These are phyloP conservation scores for Maniola hyperantus DNA, from an alignment of 2,888 invertebrate species.

Conservation along the genomic window DNA sequence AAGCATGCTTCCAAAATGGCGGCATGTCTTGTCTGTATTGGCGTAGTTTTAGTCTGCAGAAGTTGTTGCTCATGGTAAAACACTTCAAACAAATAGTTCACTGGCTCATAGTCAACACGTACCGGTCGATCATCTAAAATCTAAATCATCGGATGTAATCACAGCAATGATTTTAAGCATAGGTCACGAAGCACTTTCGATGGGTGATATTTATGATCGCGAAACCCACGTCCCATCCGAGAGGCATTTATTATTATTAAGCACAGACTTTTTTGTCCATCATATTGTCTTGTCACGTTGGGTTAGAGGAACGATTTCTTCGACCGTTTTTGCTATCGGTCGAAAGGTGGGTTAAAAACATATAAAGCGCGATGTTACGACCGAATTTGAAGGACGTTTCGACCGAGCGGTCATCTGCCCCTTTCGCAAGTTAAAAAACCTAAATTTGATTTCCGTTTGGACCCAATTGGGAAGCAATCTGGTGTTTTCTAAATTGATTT, in stretches of 20 bases:
- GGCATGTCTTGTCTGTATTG: no score
- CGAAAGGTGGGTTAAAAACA: slow-evolving; percentile 1
- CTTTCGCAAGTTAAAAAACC: background rate
- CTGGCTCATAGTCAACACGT: slow-evolving; percentile 38
- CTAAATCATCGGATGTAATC: slow-evolving; percentile 76
- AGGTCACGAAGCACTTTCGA: slow-evolving; percentile 74
- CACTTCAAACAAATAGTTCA: background rate
- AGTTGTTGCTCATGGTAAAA: background rate
- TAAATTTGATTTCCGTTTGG: background rate
- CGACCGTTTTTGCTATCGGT: slow-evolving; percentile 13
- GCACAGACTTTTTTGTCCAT: slow-evolving; percentile 58
- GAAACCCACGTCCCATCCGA: slow-evolving; percentile 56
- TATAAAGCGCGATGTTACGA: background rate
- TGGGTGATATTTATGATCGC: slow-evolving; percentile 67
- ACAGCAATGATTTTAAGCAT: slow-evolving; percentile 72
- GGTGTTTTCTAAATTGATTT: slow-evolving; percentile 1
- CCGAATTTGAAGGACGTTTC: slow-evolving; percentile 12
- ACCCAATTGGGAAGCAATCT: background rate
- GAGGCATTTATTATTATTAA: slow-evolving; percentile 63
- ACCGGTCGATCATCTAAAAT: slow-evolving; percentile 47
- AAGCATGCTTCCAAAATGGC: no score
- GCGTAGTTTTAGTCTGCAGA: background rate
- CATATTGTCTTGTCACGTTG: slow-evolving; percentile 49
- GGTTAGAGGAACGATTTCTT: slow-evolving; percentile 23
- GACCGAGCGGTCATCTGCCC: background rate